phyloP scores from a whole-genome alignment of 2,113 vertebrate species.

The Neopipo cinnamomea region DNA sequence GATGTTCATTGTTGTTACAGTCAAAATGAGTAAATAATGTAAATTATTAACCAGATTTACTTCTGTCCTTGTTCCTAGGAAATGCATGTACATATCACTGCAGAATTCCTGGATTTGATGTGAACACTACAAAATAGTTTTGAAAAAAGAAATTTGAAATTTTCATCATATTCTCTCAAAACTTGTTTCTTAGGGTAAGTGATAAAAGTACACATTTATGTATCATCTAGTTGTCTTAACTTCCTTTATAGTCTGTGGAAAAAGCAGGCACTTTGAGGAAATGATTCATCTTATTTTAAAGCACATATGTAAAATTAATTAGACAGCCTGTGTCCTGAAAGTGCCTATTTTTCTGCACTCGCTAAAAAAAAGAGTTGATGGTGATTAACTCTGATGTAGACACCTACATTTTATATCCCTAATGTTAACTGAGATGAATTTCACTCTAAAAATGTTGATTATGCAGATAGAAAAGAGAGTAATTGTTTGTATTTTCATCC shows the following conservation, averaged over 20 bases:
- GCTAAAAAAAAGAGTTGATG: not conserved
- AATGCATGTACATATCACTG: not conserved
- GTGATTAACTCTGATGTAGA: not conserved
- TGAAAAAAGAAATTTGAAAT: not conserved
- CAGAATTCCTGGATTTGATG: not conserved
- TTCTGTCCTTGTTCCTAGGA: not conserved
- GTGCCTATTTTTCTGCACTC: not conserved
- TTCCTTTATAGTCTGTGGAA: not conserved
- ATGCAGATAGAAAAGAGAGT: not conserved
- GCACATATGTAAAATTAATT: conserved; percentile 3
- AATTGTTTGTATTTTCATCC: not conserved
- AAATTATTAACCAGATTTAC: not conserved
- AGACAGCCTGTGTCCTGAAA: conserved; percentile 27
- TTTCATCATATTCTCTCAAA: not conserved
- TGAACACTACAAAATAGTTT: not conserved
- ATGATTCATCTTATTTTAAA: conserved; percentile 30
- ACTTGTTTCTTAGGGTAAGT: not conserved
- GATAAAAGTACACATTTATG: not conserved
- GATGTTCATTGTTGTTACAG: not conserved
- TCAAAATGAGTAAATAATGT: not conserved
- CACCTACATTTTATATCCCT: not conserved
- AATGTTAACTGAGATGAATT: not conserved
- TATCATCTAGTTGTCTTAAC: not conserved
- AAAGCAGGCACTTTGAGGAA: not conserved
- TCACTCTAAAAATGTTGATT: not conserved